These are phyloP conservation scores for Melanerpes formicivorus DNA, from an alignment of 2,113 vertebrate species.

Conservation along the genomic window DNA sequence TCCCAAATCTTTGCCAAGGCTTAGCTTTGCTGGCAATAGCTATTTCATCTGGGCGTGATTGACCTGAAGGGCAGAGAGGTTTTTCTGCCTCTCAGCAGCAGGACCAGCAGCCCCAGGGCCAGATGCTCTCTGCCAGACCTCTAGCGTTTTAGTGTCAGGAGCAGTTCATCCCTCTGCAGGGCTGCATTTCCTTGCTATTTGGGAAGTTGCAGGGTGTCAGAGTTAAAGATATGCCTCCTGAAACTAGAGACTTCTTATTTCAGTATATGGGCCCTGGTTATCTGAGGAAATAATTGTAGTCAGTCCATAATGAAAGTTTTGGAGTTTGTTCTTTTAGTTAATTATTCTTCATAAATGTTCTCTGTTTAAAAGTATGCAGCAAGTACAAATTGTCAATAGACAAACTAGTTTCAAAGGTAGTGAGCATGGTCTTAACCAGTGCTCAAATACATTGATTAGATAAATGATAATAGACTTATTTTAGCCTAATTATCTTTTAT, in stretches of 20 bases:
- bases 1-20: background rate
- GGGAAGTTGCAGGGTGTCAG: background rate
- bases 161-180: rapidly evolving
- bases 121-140: background rate
- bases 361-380: background rate
- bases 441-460: background rate
- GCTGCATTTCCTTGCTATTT: background rate
- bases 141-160: background rate
- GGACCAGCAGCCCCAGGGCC: background rate
- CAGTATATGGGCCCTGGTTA: background rate
- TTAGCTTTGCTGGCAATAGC: background rate
- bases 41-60: background rate
- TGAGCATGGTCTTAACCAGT: background rate
- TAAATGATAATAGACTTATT: background rate
- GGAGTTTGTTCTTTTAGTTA: background rate
- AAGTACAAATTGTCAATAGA: background rate
- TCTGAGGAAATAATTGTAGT: background rate
- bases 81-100: background rate
- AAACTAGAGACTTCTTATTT: background rate
- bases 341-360: background rate
- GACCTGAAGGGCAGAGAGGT: background rate
- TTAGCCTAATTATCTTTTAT: background rate
- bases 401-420: background rate
- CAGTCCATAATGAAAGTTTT: background rate
- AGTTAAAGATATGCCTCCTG: background rate